These are phyloP conservation scores for Acrossocheilus fasciatus DNA, from an alignment of 2,797 vertebrate species.

Conservation along the genomic window DNA sequence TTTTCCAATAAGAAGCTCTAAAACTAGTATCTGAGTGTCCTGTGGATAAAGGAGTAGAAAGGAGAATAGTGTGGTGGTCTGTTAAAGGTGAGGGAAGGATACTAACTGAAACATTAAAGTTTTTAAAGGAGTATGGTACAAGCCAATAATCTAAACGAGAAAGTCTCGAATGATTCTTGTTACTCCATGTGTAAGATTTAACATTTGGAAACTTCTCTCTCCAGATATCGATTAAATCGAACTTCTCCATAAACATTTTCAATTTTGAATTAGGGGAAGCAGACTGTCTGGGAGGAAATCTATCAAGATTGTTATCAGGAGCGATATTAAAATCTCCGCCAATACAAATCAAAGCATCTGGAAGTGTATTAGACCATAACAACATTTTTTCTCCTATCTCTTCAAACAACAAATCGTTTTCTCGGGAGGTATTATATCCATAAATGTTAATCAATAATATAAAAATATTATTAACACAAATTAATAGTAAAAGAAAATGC, in stretches of 20 bases:
- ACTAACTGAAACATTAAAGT: not conserved
- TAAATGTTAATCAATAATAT: not conserved
- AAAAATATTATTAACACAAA: not conserved
- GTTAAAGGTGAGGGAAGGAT: not conserved
- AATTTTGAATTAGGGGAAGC: not conserved
- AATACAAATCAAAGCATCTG: not conserved
- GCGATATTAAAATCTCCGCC: not conserved
- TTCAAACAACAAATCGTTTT: not conserved
- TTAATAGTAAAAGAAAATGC: not conserved
- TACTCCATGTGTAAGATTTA: not conserved
- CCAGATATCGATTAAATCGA: slow-evolving; percentile 1
- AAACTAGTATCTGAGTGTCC: not conserved
- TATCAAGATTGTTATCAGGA: not conserved
- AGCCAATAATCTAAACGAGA: too few relatives aligned
- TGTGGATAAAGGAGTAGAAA: not conserved
- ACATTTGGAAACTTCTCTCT: not conserved
- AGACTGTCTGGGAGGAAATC: not conserved
- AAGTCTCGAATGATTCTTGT: not conserved
- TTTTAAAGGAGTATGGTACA: not conserved
- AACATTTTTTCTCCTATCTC: not conserved
- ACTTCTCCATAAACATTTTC: not conserved
- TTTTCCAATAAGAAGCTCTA: not conserved
- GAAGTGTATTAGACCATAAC: too few relatives aligned
- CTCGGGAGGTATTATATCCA: not conserved
- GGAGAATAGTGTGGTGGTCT: not conserved